A percentile compares a stretch with the other conserved stretches of the same genome.
Conservation (phyloP, 2,113 vertebrate genomes). For the Protobothrops flavoviridis region DNA sequence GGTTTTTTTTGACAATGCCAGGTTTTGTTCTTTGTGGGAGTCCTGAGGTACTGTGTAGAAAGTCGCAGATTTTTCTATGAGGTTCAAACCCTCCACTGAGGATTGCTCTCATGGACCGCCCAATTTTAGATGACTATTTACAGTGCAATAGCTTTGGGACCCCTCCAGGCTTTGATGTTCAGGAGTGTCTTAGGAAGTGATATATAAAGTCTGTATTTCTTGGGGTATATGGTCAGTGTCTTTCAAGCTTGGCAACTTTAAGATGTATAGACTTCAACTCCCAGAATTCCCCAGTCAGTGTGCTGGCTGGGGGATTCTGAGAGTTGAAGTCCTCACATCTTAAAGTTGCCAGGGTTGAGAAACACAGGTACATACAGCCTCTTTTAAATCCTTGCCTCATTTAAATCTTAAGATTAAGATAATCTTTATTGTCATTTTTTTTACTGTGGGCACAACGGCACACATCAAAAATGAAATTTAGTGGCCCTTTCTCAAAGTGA, state of each 20-base stretch:
- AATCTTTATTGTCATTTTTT: no score
- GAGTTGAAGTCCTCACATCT: no score
- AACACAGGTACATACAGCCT: not conserved
- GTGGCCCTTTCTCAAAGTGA: no score
- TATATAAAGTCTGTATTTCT: not conserved
- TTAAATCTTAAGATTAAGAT: not conserved
- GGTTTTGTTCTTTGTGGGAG: not conserved
- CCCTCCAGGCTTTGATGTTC: not conserved
- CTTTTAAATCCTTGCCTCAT: not conserved
- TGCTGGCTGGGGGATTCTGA: no score
- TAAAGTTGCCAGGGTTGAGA: no score
- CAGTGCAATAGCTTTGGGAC: not conserved
- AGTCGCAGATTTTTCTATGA: not conserved
- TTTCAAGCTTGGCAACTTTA: not conserved
- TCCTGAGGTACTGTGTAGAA: not conserved
- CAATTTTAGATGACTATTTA: not conserved
- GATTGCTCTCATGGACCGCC: not conserved
- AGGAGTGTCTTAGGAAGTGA: not conserved
- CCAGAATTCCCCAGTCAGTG: no score
- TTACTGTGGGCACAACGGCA: no score
- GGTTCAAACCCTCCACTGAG: not conserved
- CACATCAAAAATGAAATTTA: no score
- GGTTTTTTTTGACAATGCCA: not conserved
- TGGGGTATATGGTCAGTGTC: not conserved
- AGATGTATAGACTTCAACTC: not conserved